A percentile compares a stretch with the other conserved stretches of the same genome.
Conservation (phyloP, 2,113 vertebrate species). For the Oxygymnocypris stewartii region DNA sequence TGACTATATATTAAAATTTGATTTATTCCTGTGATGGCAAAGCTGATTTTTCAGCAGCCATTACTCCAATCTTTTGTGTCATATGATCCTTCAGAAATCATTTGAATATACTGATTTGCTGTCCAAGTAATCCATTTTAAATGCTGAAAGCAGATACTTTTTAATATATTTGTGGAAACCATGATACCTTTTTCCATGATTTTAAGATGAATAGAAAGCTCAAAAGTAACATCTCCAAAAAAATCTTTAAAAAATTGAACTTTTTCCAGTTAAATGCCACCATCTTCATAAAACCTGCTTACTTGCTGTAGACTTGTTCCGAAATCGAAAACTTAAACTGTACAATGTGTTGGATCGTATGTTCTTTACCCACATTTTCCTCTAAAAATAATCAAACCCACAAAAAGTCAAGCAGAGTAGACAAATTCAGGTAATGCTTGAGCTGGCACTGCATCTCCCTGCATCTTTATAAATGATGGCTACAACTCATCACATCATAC, state of each 20-base stretch:
- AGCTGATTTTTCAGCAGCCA: background rate
- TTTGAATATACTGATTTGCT: background rate
- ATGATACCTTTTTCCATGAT: no score
- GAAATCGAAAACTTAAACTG: background rate
- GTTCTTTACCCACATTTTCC: background rate
- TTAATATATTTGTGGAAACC: no score
- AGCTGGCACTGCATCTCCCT: background rate
- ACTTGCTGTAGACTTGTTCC: background rate
- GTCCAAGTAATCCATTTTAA: background rate
- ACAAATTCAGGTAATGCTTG: slow-evolving; percentile 21
- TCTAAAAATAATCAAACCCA: background rate
- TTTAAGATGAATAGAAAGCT: no score
- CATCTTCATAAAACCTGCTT: background rate
- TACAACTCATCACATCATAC: background rate
- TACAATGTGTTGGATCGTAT: background rate
- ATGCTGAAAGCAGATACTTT: no score
- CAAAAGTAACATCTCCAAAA: no score
- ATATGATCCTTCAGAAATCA: background rate
- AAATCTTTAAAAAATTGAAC: no score
- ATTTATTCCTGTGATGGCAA: background rate
- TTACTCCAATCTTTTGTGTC: background rate
- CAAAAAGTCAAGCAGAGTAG: background rate
- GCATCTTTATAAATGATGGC: background rate
- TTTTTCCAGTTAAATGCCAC: background rate
- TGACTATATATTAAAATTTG: background rate